A percentile compares a stretch with the other conserved stretches of the same genome.
Evolutionary conservation across 2,888 invertebrate genomes (phyloP).

Genomic region (Stenchaetothrips biformis): DNA sequence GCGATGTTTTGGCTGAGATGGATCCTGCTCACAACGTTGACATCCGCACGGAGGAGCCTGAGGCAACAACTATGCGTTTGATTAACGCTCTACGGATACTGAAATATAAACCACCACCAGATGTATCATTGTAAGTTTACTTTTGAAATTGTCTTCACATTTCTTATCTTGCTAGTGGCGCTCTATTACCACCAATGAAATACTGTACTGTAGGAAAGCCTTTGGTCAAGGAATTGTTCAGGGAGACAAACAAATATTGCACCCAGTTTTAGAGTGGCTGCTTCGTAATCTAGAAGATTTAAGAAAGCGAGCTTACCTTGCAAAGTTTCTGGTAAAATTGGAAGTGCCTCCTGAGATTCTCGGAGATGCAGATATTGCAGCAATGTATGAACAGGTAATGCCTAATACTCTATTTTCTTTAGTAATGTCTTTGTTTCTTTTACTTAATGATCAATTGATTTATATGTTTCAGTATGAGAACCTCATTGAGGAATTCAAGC

Average conservation of each 20-base stretch:
- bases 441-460: background rate
- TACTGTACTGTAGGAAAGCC: slow-evolving; percentile 47
- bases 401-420: background rate
- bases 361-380: slow-evolving; percentile 67
- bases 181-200: background rate
- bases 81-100: slow-evolving; percentile 66
- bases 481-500: slow-evolving; percentile 75
- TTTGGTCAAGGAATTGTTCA: slow-evolving; percentile 62
- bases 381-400: slow-evolving; percentile 58
- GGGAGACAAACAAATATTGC: slow-evolving; percentile 69
- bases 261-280: slow-evolving; percentile 76
- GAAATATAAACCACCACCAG: slow-evolving; percentile 68
- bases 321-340: slow-evolving; percentile 60
- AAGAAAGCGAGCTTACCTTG: slow-evolving; percentile 77
- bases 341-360: slow-evolving; percentile 70
- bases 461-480: slow-evolving; percentile 56
- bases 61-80: slow-evolving; percentile 67
- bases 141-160: slow-evolving; percentile 31
- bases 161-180: slow-evolving; percentile 26
- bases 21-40: slow-evolving; percentile 67
- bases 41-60: slow-evolving; percentile 67
- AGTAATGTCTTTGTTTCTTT: background rate
- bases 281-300: slow-evolving; percentile 67
- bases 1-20: slow-evolving; percentile 68
- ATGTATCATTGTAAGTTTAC: slow-evolving; percentile 47